Percentiles rank a stretch among this genome's conserved stretches.
Conservation (phyloP, 2,113 vertebrate species). For the Prinia subflava region DNA sequence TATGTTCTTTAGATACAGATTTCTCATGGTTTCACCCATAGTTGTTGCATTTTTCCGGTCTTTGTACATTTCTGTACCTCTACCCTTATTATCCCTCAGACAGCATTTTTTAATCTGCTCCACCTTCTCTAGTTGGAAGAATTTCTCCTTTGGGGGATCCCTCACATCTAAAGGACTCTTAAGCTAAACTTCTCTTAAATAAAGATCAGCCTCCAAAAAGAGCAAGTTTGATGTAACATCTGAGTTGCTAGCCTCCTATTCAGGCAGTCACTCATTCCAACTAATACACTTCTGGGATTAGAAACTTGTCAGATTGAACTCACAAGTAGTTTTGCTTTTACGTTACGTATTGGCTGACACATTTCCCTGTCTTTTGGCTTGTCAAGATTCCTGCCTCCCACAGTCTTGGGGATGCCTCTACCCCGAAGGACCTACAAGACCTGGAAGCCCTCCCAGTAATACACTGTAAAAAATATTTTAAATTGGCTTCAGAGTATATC, state of each 20-base stretch:
- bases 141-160: background rate
- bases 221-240: background rate
- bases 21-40: background rate
- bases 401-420: background rate
- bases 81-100: background rate
- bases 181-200: background rate
- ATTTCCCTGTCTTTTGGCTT: background rate
- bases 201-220: background rate
- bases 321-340: conserved; percentile 20
- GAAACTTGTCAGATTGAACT: background rate
- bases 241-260: background rate
- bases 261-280: background rate
- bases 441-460: conserved; percentile 6
- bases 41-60: background rate
- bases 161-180: background rate
- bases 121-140: background rate
- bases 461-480: background rate
- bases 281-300: background rate
- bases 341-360: background rate
- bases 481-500: conserved; percentile 18
- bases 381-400: background rate
- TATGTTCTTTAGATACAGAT: fast-evolving
- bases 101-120: background rate
- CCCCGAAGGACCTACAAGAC: background rate
- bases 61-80: background rate